Evolutionary conservation across 2,888 invertebrate genomes (phyloP).

Genomic region (Patella depressa): DNA sequence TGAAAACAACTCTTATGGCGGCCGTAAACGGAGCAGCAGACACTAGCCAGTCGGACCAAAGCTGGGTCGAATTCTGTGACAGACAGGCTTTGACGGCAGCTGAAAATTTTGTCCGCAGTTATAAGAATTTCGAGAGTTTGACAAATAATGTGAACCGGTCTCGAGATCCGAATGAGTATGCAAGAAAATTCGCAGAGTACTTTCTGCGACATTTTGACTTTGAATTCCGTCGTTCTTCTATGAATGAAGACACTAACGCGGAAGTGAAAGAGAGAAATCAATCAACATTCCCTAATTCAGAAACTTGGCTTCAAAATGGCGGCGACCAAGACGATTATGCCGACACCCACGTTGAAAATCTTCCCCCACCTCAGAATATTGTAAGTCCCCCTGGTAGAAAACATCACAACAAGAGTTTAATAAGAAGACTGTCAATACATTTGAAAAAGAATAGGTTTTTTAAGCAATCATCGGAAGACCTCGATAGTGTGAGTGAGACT

Average conservation of each 20-base stretch:
- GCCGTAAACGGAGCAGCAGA: neutral
- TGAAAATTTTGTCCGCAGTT: slow-evolving; percentile 88
- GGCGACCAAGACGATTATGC: slow-evolving; percentile 43
- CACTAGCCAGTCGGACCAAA: neutral
- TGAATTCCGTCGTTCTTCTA: slow-evolving; percentile 65
- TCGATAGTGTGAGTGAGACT: slow-evolving; percentile 75
- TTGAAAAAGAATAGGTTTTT: slow-evolving; percentile 83
- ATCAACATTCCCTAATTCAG: slow-evolving; percentile 18
- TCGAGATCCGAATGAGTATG: slow-evolving; percentile 83
- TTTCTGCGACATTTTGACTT: slow-evolving; percentile 89
- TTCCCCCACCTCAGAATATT: slow-evolving; percentile 28
- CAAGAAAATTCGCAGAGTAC: slow-evolving; percentile 86
- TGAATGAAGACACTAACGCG: slow-evolving; percentile 23
- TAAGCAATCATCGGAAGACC: slow-evolving; percentile 91
- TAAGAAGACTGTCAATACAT: slow-evolving; percentile 84
- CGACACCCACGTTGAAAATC: slow-evolving; percentile 29
- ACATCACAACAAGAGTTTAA: slow-evolving; percentile 79
- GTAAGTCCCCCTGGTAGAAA: slow-evolving; percentile 35
- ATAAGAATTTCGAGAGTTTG: slow-evolving; percentile 35
- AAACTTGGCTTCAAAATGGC: slow-evolving; percentile 32
- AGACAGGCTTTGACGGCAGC: slow-evolving; percentile 85
- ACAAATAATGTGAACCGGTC: slow-evolving; percentile 64
- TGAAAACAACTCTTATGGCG: slow-evolving; percentile 6
- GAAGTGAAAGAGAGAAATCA: slow-evolving; percentile 38
- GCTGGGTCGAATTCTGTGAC: slow-evolving; percentile 65